Conservation (phyloP, 2,888 invertebrate species). For the Euproctis similis region DNA sequence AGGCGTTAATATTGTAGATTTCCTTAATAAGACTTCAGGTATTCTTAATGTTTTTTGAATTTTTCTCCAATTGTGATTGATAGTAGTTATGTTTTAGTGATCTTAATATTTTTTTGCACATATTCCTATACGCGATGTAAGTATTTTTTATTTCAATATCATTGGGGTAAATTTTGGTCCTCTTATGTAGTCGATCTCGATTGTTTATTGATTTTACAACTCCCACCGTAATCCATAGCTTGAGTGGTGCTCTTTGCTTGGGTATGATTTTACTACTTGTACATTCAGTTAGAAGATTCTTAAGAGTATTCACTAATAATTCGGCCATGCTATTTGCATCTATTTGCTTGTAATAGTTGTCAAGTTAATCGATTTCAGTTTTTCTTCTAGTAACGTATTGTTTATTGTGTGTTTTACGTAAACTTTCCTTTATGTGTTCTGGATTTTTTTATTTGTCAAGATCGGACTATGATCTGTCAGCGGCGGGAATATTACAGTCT, state of each 20-base stretch:
- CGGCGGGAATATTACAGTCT: no score
- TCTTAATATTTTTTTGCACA: neutral
- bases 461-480: no score
- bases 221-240: neutral
- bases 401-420: no score
- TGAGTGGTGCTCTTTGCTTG: neutral
- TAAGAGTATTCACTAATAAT: no score
- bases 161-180: neutral
- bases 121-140: neutral
- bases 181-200: neutral
- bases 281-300: no score
- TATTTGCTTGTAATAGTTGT: no score
- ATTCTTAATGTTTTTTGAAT: neutral
- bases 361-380: no score
- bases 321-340: no score
- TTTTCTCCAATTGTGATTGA: neutral
- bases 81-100: neutral
- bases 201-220: neutral
- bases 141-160: neutral
- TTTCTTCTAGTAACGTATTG: no score
- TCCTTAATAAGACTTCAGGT: neutral
- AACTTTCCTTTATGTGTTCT: no score
- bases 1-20: neutral
- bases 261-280: no score
- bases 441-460: no score